Evolutionary conservation across 2,888 invertebrate species (phyloP).

Genomic region (Drosophila helvetica): DNA sequence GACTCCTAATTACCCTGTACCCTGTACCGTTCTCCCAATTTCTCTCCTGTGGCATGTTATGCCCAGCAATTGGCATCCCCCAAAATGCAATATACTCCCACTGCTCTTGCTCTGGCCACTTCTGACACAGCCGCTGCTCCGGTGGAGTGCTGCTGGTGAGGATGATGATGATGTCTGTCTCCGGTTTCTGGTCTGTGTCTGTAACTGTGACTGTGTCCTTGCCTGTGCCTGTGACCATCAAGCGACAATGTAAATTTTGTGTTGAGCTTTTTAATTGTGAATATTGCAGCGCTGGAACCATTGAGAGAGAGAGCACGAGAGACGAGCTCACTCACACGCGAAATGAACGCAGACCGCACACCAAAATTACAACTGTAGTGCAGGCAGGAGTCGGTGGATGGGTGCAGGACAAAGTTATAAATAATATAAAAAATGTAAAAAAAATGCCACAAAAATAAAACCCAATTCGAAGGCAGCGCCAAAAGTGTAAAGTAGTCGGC

Average conservation of each 20-base stretch:
- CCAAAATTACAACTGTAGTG: slow-evolving; percentile 54
- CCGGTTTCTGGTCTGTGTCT: slow-evolving; percentile 19
- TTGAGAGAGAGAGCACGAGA: neutral
- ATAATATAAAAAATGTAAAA: slow-evolving; percentile 47
- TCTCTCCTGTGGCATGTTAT: neutral
- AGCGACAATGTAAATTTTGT: slow-evolving; percentile 79
- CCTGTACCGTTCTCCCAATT: too few relatives aligned
- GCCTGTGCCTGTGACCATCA: slow-evolving; percentile 49
- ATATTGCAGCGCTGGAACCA: slow-evolving; percentile 42
- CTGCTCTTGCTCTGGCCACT: slow-evolving; percentile 12
- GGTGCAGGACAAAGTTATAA: slow-evolving; percentile 49
- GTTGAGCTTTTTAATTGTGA: slow-evolving; percentile 80
- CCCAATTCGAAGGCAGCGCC: slow-evolving; percentile 56
- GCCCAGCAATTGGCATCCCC: neutral
- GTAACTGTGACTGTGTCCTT: too few relatives aligned
- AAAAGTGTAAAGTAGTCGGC: slow-evolving; percentile 72
- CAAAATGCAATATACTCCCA: neutral
- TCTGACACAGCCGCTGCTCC: slow-evolving; percentile 11
- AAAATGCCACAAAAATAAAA: slow-evolving; percentile 39
- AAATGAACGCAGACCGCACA: slow-evolving; percentile 72
- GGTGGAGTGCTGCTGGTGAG: slow-evolving; percentile 22
- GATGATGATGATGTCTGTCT: slow-evolving; percentile 52
- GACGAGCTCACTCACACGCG: slow-evolving; percentile 66
- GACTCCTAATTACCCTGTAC: slow-evolving; percentile 10
- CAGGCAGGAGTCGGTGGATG: neutral